Evolutionary conservation across 2,797 vertebrate species (phyloP).

Genomic region (Anomalospiza imberbis): DNA sequence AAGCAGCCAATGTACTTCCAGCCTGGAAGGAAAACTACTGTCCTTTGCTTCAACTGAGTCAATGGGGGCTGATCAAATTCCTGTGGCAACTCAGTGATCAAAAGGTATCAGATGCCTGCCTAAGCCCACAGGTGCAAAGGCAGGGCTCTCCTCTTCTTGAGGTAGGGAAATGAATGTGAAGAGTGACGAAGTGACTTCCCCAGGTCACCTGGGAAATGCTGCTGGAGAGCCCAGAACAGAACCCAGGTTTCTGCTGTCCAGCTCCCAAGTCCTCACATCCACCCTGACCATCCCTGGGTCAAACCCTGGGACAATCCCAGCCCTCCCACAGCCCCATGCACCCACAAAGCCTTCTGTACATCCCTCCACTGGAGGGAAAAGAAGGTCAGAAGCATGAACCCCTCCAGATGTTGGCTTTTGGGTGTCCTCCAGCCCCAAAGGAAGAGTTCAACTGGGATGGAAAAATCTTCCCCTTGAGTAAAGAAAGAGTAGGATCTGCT

Average conservation of each 20-base stretch:
- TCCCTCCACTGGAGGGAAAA: neutral
- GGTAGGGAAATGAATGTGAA: neutral
- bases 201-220: neutral
- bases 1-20: neutral
- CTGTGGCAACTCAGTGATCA: neutral
- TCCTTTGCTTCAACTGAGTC: neutral
- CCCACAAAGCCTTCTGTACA: neutral
- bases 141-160: neutral
- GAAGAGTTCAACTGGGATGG: neutral
- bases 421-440: neutral
- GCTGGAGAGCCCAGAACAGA: neutral
- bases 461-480: neutral
- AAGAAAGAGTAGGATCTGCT: neutral
- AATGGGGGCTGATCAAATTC: neutral
- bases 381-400: neutral
- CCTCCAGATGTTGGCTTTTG: neutral
- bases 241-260: neutral
- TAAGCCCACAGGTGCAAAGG: neutral
- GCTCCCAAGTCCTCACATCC: neutral
- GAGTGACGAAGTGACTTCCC: neutral
- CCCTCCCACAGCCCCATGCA: fast-evolving
- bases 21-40: neutral
- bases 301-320: neutral
- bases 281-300: neutral
- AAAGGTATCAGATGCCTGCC: neutral